Evolutionary conservation across 1,140 invertebrate species (phyloP).

Genomic region (Metopolophium dirhodum): DNA sequence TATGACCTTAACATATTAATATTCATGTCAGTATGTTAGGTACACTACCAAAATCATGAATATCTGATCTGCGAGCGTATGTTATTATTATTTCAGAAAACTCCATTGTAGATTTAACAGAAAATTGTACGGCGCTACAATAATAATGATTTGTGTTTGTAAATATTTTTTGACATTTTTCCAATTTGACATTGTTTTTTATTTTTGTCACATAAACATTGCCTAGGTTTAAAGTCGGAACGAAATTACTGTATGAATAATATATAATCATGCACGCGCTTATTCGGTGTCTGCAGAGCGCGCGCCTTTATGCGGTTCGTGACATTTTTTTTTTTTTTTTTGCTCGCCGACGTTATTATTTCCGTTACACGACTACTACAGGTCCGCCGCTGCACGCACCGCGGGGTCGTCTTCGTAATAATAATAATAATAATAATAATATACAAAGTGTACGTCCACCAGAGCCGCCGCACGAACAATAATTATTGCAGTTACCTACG

Average conservation of each 20-base stretch:
- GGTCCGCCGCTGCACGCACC: not conserved
- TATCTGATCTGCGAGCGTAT: not conserved
- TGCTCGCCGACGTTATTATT: not conserved
- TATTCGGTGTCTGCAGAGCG: not conserved
- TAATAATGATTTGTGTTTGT: slow-evolving; percentile 30
- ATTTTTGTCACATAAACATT: not conserved
- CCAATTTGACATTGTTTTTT: not conserved
- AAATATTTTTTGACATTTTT: not conserved
- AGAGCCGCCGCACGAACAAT: not conserved
- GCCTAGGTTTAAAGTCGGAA: not conserved
- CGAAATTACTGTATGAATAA: slow-evolving; percentile 14
- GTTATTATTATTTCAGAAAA: not conserved
- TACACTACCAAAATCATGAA: not conserved
- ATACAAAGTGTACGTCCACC: not conserved
- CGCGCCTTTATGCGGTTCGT: not conserved
- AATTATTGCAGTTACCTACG: not conserved
- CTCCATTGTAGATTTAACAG: not conserved
- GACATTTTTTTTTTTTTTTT: not conserved
- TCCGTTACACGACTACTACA: not conserved
- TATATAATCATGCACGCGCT: slow-evolving; percentile 13
- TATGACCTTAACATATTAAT: not conserved
- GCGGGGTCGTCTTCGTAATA: not conserved
- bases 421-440: too few relatives aligned
- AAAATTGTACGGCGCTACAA: not conserved
- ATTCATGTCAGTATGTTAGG: not conserved